These are phyloP conservation scores for Caranx melampygus DNA, from an alignment of 2,113 vertebrate species.

Conservation along the genomic window DNA sequence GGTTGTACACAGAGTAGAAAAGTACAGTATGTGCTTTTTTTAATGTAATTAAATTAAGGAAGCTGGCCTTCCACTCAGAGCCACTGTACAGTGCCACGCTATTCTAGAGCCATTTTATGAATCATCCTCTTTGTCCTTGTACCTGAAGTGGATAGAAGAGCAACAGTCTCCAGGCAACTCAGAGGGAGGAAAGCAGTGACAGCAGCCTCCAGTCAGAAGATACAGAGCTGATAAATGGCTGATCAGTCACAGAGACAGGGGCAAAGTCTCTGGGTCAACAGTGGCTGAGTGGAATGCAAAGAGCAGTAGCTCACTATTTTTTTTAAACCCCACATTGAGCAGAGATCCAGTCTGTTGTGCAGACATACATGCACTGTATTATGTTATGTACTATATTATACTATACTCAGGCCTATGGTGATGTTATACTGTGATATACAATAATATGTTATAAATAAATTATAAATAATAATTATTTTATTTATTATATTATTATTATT, in stretches of 20 bases:
- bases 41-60: background rate
- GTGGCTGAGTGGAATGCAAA: constrained; percentile 74
- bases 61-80: background rate
- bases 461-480: too few species aligned
- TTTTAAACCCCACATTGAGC: constrained; percentile 21
- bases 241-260: constrained; percentile 72
- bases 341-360: constrained; percentile 1
- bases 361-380: background rate
- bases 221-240: constrained; percentile 74
- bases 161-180: constrained; percentile 72
- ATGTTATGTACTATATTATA: background rate
- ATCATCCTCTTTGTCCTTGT: constrained; percentile 61
- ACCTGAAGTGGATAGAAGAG: constrained; percentile 49
- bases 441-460: too few species aligned
- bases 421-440: too few species aligned
- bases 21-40: background rate
- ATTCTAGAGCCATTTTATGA: constrained; percentile 47
- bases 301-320: constrained; percentile 38
- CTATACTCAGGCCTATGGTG: background rate
- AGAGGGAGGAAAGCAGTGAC: constrained; percentile 53
- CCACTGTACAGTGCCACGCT: constrained; percentile 5
- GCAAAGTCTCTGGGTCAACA: constrained; percentile 74
- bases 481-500: too few species aligned
- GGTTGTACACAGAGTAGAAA: too few species aligned
- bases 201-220: constrained; percentile 71